Evolutionary conservation across 30 jellyfish, hydroid and myxozoan species (phyloP).

Genomic region (Hydractinia symbiolongicarpus): DNA sequence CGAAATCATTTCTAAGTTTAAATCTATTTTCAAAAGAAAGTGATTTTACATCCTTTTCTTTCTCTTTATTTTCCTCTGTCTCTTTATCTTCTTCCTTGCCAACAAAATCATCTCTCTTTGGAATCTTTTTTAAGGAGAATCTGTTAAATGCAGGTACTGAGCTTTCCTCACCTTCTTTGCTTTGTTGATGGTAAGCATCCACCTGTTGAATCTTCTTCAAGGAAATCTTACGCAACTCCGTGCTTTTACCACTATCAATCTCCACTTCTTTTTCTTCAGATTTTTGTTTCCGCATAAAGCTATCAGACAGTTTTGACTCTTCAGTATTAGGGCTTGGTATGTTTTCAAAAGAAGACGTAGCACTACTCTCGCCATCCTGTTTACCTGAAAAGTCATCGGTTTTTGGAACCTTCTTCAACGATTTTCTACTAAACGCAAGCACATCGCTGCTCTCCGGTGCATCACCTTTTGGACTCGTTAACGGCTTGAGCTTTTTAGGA

Average conservation of each 20-base stretch:
- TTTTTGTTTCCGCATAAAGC: not conserved
- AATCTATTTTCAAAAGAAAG: no score
- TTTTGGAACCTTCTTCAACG: conserved; percentile 6
- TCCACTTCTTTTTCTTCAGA: not conserved
- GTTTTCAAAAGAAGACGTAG: not conserved
- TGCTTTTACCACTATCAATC: not conserved
- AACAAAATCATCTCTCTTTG: conserved; percentile 7
- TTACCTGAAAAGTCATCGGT: conserved; percentile 16
- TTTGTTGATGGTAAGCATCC: not conserved
- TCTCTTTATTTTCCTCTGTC: not conserved
- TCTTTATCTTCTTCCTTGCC: not conserved
- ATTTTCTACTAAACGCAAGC: conserved; percentile 22
- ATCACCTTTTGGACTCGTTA: not conserved
- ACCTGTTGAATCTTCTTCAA: not conserved
- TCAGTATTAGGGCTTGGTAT: not conserved
- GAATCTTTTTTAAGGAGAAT: not conserved
- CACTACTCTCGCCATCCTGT: not conserved
- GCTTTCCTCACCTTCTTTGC: not conserved
- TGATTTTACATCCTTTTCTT: not conserved
- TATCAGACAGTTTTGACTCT: not conserved
- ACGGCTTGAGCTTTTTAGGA: not conserved
- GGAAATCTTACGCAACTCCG: not conserved
- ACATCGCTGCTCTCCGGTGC: not conserved
- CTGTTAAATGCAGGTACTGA: not conserved
- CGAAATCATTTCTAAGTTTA: no score